Conservation (phyloP, 2,113 vertebrate species). For the Scatophagus argus region DNA sequence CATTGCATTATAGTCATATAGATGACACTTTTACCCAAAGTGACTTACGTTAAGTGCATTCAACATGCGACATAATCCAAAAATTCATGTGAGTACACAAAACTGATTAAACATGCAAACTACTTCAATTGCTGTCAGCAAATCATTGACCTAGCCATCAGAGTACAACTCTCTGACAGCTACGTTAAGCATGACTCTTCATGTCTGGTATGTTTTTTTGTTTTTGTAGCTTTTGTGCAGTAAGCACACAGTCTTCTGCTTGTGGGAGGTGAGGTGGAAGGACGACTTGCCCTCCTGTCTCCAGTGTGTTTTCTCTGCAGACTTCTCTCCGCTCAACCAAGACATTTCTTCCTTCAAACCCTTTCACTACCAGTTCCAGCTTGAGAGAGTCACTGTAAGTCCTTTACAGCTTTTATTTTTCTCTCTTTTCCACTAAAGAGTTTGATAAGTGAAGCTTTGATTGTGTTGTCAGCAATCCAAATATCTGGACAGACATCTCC, state of each 20-base stretch:
- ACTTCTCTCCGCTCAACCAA: conserved; percentile 86
- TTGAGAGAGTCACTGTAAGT: conserved; percentile 94
- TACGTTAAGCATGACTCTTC: neutral
- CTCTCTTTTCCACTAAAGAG: too few relatives aligned
- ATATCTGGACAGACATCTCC: too few relatives aligned
- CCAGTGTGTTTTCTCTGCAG: conserved; percentile 89
- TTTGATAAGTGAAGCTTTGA: neutral
- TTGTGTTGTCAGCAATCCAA: neutral
- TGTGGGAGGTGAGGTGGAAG: conserved; percentile 95
- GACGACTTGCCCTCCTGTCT: conserved; percentile 87
- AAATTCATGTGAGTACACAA: too few relatives aligned
- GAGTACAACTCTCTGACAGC: too few relatives aligned
- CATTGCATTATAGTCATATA: too few relatives aligned
- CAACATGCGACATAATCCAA: too few relatives aligned
- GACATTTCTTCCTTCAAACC: conserved; percentile 86
- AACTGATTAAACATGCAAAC: too few relatives aligned
- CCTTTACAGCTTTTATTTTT: neutral
- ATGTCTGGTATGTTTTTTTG: neutral
- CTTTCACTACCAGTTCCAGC: conserved; percentile 91
- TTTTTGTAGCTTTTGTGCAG: conserved; percentile 86
- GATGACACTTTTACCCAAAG: too few relatives aligned
- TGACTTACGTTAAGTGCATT: too few relatives aligned
- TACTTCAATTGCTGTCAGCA: too few relatives aligned
- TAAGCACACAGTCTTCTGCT: conserved; percentile 91
- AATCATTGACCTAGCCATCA: too few relatives aligned